A percentile compares a stretch with the other conserved stretches of the same genome.
These are phyloP conservation scores for Cirrhinus molitorella DNA, from an alignment of 2,797 vertebrate species.

Conservation along the genomic window DNA sequence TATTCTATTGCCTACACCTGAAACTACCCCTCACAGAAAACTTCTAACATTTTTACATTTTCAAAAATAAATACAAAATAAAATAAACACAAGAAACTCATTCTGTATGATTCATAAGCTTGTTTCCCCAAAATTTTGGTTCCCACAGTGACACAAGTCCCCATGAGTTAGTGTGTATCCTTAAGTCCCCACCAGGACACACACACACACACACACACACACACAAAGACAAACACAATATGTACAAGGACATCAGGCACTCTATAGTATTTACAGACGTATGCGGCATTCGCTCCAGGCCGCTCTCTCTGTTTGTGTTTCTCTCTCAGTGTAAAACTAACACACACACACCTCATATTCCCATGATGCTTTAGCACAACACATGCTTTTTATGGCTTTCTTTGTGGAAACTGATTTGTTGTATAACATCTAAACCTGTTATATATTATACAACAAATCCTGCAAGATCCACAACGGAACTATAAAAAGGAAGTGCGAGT, in stretches of 20 bases:
- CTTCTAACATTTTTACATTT: too few species aligned
- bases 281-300: neutral
- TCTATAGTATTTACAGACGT: neutral
- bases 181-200: too few species aligned
- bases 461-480: conserved; percentile 1
- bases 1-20: too few species aligned
- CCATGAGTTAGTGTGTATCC: too few species aligned
- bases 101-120: too few species aligned
- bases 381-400: conserved; percentile 2
- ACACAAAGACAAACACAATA: neutral
- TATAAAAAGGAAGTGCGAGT: conserved; percentile 1
- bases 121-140: too few species aligned
- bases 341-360: neutral
- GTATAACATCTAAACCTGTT: conserved; percentile 5
- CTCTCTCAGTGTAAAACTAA: neutral
- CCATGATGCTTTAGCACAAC: conserved; percentile 5
- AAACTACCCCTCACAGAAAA: too few species aligned
- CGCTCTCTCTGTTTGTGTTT: neutral
- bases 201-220: neutral
- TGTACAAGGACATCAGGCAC: neutral
- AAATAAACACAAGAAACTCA: too few species aligned
- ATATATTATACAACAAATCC: conserved; percentile 8
- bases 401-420: neutral
- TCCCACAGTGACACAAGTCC: too few species aligned
- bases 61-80: too few species aligned